Percentiles rank a stretch among this genome's conserved stretches.
These are phyloP conservation scores for Hypanus sabinus DNA, from an alignment of 2,113 vertebrate species.

Conservation along the genomic window DNA sequence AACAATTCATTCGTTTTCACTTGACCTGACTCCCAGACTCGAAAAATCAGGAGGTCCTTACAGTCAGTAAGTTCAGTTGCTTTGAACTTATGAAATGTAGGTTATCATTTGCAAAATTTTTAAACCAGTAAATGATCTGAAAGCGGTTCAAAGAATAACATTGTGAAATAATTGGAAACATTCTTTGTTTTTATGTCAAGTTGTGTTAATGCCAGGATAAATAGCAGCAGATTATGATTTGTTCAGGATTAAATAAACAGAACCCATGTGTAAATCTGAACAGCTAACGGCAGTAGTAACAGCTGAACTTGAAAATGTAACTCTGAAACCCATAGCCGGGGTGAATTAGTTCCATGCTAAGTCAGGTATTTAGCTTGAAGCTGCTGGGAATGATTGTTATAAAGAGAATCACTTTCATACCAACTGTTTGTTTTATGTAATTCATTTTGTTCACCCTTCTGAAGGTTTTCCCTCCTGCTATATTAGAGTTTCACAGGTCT, in stretches of 20 bases:
- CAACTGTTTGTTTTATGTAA: neutral
- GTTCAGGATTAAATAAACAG: slow-evolving; percentile 4
- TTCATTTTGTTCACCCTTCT: neutral
- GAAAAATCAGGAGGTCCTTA: neutral
- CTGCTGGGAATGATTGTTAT: neutral
- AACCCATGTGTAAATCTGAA: neutral
- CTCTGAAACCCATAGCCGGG: neutral
- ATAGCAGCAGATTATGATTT: neutral
- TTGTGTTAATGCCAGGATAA: slow-evolving; percentile 2
- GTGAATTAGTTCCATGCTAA: neutral
- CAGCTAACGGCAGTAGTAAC: neutral
- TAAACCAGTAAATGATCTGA: slow-evolving; percentile 3
- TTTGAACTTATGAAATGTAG: neutral
- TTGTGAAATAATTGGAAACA: slow-evolving; percentile 10
- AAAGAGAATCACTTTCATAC: neutral
- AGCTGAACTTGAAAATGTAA: neutral
- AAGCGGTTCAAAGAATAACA: slow-evolving; percentile 18
- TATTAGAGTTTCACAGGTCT: neutral
- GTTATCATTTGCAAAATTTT: neutral
- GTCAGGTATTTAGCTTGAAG: neutral
- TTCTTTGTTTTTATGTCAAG: neutral
- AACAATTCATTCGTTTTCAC: neutral
- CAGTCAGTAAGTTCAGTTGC: neutral
- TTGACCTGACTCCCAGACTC: neutral
- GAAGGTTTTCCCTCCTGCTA: neutral